Percentiles rank a stretch among this genome's conserved stretches.
Conservation (phyloP, 2,113 vertebrate species). For the Penelope pileata region DNA sequence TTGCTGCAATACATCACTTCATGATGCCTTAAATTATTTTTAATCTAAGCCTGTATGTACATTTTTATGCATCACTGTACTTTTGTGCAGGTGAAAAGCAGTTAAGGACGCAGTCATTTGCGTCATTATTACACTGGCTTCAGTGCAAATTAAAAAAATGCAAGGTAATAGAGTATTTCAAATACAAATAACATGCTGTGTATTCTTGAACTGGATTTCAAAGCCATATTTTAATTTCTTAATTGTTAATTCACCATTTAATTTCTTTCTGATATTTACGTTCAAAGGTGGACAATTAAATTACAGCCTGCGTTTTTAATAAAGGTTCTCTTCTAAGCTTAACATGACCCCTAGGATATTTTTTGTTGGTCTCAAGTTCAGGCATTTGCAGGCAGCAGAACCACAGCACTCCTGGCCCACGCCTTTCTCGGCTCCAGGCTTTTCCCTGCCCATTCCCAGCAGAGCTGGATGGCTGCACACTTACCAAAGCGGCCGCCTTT, state of each 20-base stretch:
- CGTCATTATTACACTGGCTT: neutral
- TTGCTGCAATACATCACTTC: neutral
- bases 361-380: neutral
- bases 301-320: neutral
- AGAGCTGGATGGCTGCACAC: neutral
- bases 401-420: neutral
- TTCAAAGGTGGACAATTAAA: neutral
- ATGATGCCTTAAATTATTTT: neutral
- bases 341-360: neutral
- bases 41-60: neutral
- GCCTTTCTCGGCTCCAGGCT: neutral
- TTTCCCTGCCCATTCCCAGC: neutral
- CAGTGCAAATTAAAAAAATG: neutral
- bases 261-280: neutral
- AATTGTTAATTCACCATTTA: neutral
- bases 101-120: neutral
- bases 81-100: neutral
- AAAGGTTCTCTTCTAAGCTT: neutral
- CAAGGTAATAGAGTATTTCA: neutral
- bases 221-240: neutral
- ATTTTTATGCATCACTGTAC: neutral
- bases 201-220: neutral
- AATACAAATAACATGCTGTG: neutral
- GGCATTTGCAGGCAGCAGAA: neutral
- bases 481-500: slow-evolving; percentile 92